Evolutionary conservation across 2,113 vertebrate species (phyloP).

Genomic region (Semicossyphus pulcher): DNA sequence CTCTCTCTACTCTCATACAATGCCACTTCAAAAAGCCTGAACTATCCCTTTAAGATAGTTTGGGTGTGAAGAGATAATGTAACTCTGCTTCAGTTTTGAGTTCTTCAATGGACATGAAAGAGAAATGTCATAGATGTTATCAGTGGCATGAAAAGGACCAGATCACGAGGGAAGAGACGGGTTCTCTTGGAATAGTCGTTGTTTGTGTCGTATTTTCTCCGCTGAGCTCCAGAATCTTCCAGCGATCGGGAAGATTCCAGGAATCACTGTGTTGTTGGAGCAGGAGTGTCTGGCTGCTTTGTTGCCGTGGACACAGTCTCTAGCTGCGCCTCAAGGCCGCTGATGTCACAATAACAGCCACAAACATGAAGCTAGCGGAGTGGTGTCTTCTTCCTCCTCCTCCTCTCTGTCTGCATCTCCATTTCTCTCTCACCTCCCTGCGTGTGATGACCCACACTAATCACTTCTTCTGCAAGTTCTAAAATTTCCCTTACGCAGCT

Average conservation of each 20-base stretch:
- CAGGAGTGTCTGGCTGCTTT: slow-evolving; percentile 50
- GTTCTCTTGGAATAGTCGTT: slow-evolving; percentile 8
- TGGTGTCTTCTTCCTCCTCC: slow-evolving; percentile 14
- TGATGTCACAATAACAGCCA: slow-evolving; percentile 67
- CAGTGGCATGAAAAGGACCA: background rate
- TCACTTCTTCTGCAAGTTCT: slow-evolving; percentile 67
- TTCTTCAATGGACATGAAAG: background rate
- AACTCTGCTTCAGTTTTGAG: background rate
- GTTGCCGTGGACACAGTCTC: slow-evolving; percentile 77
- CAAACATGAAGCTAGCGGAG: slow-evolving; percentile 58
- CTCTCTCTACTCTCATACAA: background rate
- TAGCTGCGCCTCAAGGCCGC: slow-evolving; percentile 69
- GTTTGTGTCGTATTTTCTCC: background rate
- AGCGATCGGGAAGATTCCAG: slow-evolving; percentile 38
- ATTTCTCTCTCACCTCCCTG: slow-evolving; percentile 20
- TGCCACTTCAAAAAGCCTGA: background rate
- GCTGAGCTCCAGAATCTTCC: slow-evolving; percentile 34
- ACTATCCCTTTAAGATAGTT: slow-evolving; percentile 3
- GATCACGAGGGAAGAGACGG: background rate
- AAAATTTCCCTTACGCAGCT: slow-evolving; percentile 73
- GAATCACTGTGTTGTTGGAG: slow-evolving; percentile 44
- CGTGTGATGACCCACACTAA: slow-evolving; percentile 50
- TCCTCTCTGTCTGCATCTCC: slow-evolving; percentile 27
- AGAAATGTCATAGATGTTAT: background rate
- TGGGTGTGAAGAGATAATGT: background rate